Base-by-base conservation (phyloP, 2,888 invertebrate species). In the Drosophila quinaria region DNA sequence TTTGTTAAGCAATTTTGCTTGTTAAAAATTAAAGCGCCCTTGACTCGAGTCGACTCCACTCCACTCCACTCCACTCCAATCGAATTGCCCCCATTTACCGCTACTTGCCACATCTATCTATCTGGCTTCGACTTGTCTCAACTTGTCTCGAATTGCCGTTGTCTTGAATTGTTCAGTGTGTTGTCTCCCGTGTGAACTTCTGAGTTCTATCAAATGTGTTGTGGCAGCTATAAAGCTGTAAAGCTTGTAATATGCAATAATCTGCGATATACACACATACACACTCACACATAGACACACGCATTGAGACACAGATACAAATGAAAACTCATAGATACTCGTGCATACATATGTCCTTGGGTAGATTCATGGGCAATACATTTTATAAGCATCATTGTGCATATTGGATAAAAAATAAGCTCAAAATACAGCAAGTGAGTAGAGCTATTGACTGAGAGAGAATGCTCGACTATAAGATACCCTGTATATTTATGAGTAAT, bases 361-460 rank as follows among this genome's bases (percentile, higher is more conserved):
- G 81, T 81, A 79, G 78, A 81, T 84, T 84, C 84, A 81, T 81
- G 79, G 77, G 89, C 79, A 81, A 87, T 89, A 78, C 85, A 89
- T 85, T 78, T 80, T 75, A 87, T 87, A 87, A 89, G 87, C 85
- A 82, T 85, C 85, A 87, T 87, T 89, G 73, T 86, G 89, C 78
- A 86, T 86, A 89, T 86, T 89, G 89, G 82, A 89, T 89, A 87
- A 85, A 86, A 83, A 87, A 78, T 86, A 84, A 85, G 85, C 86
- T 87, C 74, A 68, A 82, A 85, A 80, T 87, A 78, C 80, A 81
- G 46, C 17, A 47, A 46, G 35, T 37, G 37, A 17, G 22, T 11
- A 6, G 6, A 15, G 35, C 8, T 17, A 6, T 9, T 15, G 25
- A 29, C 25, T 17, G 4, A 5, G 0, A 5, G 4, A 46, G n/a